Conservation (phyloP, 2,113 vertebrate species). For the Oenanthe melanoleuca region DNA sequence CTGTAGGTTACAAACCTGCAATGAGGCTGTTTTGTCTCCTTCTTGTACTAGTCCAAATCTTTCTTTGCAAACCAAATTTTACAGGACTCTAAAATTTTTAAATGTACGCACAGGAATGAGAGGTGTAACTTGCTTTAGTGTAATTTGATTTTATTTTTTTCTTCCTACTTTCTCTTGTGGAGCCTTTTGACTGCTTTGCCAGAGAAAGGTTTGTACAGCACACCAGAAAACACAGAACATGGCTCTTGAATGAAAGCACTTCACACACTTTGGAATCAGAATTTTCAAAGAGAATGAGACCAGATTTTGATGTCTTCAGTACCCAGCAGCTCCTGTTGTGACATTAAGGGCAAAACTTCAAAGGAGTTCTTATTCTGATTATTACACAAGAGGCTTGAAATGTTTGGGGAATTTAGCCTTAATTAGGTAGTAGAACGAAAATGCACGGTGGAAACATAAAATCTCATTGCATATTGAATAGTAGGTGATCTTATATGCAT, state of each 20-base stretch:
- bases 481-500: not conserved
- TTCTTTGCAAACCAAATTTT: not conserved
- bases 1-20: not conserved
- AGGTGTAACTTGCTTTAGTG: not conserved
- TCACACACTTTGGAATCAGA: not conserved
- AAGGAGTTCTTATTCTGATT: not conserved
- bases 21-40: not conserved
- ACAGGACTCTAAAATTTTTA: not conserved
- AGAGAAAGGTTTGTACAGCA: not conserved
- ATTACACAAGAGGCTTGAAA: not conserved
- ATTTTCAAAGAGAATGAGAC: not conserved
- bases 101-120: not conserved
- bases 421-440: not conserved
- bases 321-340: not conserved
- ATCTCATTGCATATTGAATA: constrained; percentile 48
- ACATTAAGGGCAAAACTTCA: constrained; percentile 21
- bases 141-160: not conserved
- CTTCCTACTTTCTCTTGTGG: not conserved
- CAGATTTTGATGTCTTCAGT: not conserved
- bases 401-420: constrained; percentile 34
- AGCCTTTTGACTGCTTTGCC: not conserved
- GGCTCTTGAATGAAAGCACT: not conserved
- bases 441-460: constrained; percentile 6
- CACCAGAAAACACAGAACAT: not conserved
- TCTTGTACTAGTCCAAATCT: not conserved